phyloP scores from a whole-genome alignment of 2,888 invertebrate genomes.

The Napeogenes sylphis region DNA sequence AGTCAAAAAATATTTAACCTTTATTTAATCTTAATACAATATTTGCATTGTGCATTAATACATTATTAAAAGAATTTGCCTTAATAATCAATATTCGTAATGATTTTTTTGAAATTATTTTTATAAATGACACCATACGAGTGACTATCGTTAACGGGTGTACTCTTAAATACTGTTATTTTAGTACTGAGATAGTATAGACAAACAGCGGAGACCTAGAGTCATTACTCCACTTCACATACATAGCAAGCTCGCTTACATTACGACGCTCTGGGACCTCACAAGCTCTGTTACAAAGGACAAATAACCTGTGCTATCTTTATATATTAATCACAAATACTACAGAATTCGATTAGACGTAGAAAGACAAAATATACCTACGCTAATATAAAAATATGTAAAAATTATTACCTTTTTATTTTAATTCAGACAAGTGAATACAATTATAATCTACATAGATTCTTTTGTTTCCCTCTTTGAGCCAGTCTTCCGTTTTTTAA shows the following conservation, averaged over 20 bases:
- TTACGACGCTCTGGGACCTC: background rate
- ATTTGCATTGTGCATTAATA: too few species aligned
- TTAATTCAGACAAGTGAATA: too few species aligned
- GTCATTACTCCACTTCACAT: background rate
- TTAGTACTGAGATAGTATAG: background rate
- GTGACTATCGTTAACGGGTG: background rate
- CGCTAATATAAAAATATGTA: too few species aligned
- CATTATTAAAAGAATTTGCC: too few species aligned
- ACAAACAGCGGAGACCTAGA: background rate
- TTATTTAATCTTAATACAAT: too few species aligned
- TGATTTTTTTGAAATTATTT: background rate
- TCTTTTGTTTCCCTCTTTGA: too few species aligned
- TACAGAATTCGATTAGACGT: background rate
- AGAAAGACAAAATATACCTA: too few species aligned
- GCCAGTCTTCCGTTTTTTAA: too few species aligned
- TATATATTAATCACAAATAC: background rate
- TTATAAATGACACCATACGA: background rate
- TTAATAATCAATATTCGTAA: too few species aligned
- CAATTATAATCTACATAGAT: too few species aligned
- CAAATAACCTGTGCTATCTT: conserved; percentile 1
- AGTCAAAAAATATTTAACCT: too few species aligned
- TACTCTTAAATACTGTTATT: background rate
- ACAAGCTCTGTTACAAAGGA: background rate
- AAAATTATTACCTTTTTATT: too few species aligned
- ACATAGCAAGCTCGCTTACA: background rate